Base-by-base conservation (phyloP, 2,797 vertebrate species). In the Perodicticus potto region DNA sequence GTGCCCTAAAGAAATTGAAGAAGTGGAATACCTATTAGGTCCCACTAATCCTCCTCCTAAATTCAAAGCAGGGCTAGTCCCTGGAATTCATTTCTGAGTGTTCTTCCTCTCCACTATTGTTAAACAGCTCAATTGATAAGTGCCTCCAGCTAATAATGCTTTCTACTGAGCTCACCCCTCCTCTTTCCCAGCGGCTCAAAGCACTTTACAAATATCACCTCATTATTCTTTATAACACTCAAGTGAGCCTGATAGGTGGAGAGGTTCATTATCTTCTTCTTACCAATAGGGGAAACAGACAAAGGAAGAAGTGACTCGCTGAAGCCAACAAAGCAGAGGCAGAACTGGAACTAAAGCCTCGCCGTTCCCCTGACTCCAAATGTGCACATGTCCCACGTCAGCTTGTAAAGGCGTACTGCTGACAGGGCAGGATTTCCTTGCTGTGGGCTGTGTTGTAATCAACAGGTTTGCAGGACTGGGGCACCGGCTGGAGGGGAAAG, bases 201-300 rank as follows among this genome's bases (percentile, higher is more conserved):
- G 97, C 96, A 96, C 97, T 98, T 97, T 94, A 95, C 95, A 97
- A 97, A 97, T 97, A 95, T 97, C 97, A 97, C 96, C 97, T 98
- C 97, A 98, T 98, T 97, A 98, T 97, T 97, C 97, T 97, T 97
- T 96, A 96, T 83, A 94, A 89, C 96, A 97, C 97, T 96, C 97
- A 93, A 95, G 95, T 82, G 89, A 97, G 97, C 91, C 97, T 96
- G 97, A 97, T 97, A 96, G 97, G 95, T 96, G 92, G 96, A 89
- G 94, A 94, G 97, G 96, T 96, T 97, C 96, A 97, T 98, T 98
- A 97, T 97, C 96, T 97, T 95, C 96, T 97, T 90, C 89, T 95
- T 87, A 87, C 94, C 93, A 96, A 94, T 67, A 34, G 88, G 93
- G 96, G 93, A 96, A 96, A 69, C 13, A 95, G 94, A 97, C 96